phyloP scores from a whole-genome alignment of 2,113 vertebrate genomes.

The Brachyhypopomus gauderio region DNA sequence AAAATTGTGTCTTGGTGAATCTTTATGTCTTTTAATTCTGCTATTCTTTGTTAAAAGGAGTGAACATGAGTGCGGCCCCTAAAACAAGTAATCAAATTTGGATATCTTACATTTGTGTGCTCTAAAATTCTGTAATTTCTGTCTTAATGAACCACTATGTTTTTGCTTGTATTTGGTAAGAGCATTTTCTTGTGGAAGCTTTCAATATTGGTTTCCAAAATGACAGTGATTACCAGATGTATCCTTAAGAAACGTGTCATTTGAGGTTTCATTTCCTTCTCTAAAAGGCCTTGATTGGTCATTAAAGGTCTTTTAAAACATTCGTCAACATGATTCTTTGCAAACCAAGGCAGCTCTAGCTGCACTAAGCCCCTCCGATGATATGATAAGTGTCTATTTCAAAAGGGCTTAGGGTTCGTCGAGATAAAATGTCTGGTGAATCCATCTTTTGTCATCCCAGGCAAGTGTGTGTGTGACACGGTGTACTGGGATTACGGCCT shows the following conservation, averaged over 20 bases:
- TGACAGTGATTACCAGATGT: constrained; percentile 40
- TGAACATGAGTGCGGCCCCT: neutral
- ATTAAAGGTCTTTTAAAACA: neutral
- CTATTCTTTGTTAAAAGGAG: neutral
- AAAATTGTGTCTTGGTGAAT: neutral
- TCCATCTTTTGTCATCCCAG: neutral
- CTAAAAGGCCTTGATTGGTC: constrained; percentile 4
- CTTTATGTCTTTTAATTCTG: neutral
- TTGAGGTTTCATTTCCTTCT: constrained; percentile 9
- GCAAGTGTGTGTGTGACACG: neutral
- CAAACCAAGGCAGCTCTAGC: neutral
- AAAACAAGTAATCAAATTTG: constrained; percentile 14
- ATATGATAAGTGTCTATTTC: neutral
- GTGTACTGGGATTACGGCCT: neutral
- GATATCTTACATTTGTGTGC: neutral
- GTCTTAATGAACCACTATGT: constrained; percentile 29
- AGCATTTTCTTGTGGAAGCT: constrained; percentile 15
- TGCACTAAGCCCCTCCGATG: neutral
- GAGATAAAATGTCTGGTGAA: neutral
- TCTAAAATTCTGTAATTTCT: constrained; percentile 4
- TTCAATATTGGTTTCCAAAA: constrained; percentile 26
- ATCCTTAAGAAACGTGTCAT: constrained; percentile 29
- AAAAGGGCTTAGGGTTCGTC: neutral
- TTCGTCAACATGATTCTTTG: neutral
- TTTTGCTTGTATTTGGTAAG: neutral